phyloP scores from a whole-genome alignment of 2,113 vertebrate species.

The Labeo rohita region DNA sequence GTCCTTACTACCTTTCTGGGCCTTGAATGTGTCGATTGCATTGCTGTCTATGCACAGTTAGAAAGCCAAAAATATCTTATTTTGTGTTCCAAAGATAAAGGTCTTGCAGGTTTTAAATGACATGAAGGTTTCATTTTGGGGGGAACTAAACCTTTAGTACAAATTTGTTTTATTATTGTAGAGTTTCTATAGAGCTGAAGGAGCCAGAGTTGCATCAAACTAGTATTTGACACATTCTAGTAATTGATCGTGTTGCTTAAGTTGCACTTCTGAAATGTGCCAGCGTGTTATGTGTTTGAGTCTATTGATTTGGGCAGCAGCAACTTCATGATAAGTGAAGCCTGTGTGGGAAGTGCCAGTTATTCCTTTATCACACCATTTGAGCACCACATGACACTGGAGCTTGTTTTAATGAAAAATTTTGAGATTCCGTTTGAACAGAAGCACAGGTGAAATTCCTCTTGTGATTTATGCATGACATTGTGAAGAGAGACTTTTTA shows the following conservation, averaged over 20 bases:
- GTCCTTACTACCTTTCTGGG: too few species aligned
- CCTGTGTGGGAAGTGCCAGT: not conserved
- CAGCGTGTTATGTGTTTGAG: not conserved
- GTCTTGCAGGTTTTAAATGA: too few species aligned
- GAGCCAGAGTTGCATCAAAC: not conserved
- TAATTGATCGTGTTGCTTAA: not conserved
- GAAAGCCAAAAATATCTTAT: too few species aligned
- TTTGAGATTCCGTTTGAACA: slow-evolving; percentile 5
- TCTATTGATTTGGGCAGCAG: slow-evolving; percentile 16
- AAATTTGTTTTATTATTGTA: not conserved
- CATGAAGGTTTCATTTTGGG: too few species aligned
- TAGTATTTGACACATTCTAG: not conserved
- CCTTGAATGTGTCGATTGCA: too few species aligned
- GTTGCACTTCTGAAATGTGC: not conserved
- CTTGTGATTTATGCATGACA: slow-evolving; percentile 21
- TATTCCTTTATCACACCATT: slow-evolving; percentile 7
- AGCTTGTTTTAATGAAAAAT: slow-evolving; percentile 8
- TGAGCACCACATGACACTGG: not conserved
- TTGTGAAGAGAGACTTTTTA: not conserved
- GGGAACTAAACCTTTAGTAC: too few species aligned
- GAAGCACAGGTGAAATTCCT: not conserved
- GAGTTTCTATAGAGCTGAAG: not conserved
- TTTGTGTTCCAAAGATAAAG: too few species aligned
- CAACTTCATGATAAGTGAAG: not conserved
- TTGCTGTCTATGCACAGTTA: too few species aligned